Evolutionary conservation across 2,797 vertebrate species (phyloP), one percentile per base, ranked within the genome.

Genomic region (Hyperoplus immaculatus): DNA sequence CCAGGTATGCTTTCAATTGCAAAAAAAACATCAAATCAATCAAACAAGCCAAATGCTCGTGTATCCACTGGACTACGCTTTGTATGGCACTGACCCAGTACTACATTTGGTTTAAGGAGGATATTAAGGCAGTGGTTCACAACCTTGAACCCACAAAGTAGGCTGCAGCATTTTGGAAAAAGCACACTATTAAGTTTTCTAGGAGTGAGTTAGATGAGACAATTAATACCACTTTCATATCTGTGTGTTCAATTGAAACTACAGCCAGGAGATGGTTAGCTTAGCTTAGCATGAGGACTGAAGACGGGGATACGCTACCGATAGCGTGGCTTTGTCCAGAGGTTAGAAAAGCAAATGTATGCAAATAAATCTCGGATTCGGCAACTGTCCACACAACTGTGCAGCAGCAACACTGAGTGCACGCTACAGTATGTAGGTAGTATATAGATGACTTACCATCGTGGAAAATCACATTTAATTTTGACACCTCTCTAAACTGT

Each of bases 401-500:
- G 15, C 47, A 69, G 77, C 77, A 75, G 77, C 66, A 41, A 55
- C 1, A 41, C 72, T 42, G 54, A 43, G 78, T 69, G 43, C 59
- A 47, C 16, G 71, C 66, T 84, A 55, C 72, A 74, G 69, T 18
- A 77, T 69, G 72, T 81, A 82, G 84, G 78, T 39, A 76, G 78
- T n/a, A 57, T 88, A 79, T 80, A 84, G 87, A 88, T 83, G 83
- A 90, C 86, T 90, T 84, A 87, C 78, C 80, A 21, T 80, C 70
- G 39, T 84, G 60, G 85, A 88, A 89, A 91, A 92, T 89, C 90
- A 86, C 87, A 89, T 93, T 92, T 92, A 79, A 87, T 91, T 89
- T 78, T 94, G 93, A 94, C 93, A 92, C 90, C 83, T 89, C 89
- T 93, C 89, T 86, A 89, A 94, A 94, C 88, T 94, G 89, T 76